A percentile compares a stretch with the other conserved stretches of the same genome.
phyloP scores from a whole-genome alignment of 2,797 vertebrate genomes.

The Percopsis omiscomaycus region DNA sequence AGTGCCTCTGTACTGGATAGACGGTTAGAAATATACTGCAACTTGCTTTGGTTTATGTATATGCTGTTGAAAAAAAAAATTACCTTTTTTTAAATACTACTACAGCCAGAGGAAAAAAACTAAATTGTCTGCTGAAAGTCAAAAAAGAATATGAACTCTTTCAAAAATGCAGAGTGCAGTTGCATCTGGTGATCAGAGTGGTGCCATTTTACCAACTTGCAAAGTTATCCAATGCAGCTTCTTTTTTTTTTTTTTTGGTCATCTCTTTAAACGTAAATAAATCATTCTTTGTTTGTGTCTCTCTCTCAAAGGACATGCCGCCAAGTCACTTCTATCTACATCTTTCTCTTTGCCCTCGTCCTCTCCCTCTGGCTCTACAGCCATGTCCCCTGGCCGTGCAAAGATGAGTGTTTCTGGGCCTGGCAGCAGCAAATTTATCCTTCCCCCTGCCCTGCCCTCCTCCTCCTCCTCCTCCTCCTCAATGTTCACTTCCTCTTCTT shows the following conservation, averaged over 20 bases:
- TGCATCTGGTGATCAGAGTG: too few relatives aligned
- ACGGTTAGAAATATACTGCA: too few relatives aligned
- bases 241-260: not conserved
- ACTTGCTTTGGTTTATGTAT: too few relatives aligned
- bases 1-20: too few relatives aligned
- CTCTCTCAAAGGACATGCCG: slow-evolving; percentile 75
- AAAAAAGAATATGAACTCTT: too few relatives aligned
- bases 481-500: slow-evolving; percentile 48
- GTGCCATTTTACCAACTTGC: too few relatives aligned
- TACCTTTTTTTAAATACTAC: too few relatives aligned
- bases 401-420: slow-evolving; percentile 91
- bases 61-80: too few relatives aligned
- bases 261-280: not conserved
- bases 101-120: too few relatives aligned
- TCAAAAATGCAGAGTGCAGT: too few relatives aligned
- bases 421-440: slow-evolving; percentile 68
- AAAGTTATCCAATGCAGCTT: too few relatives aligned
- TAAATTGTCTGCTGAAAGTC: too few relatives aligned
- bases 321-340: slow-evolving; percentile 77
- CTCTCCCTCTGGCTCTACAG: slow-evolving; percentile 64
- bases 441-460: slow-evolving; percentile 53
- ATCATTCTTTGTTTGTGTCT: not conserved
- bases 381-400: slow-evolving; percentile 77
- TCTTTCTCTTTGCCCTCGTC: slow-evolving; percentile 49
- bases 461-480: slow-evolving; percentile 57